Evolutionary conservation across 1,140 invertebrate genomes (phyloP), one percentile per base, ranked within the genome.

Genomic region (Babylonia areolata): DNA sequence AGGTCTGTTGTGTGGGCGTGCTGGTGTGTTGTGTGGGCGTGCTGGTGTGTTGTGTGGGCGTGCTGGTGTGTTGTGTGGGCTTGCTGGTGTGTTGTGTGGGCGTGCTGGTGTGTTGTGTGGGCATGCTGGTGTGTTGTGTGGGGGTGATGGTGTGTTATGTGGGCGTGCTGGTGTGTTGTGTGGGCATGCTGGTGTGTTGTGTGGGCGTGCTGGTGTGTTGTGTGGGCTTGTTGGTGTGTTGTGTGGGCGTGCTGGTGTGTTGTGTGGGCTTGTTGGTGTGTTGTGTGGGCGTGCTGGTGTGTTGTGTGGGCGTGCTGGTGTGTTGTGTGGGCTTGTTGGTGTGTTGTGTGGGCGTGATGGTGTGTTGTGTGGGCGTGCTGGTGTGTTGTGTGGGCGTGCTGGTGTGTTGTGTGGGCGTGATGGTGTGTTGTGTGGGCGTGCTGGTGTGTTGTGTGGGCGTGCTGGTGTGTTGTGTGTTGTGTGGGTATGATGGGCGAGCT

Each of bases 1-100:
- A 81, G 91, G 92, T 93, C 37, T 31, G 77, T 42, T 39, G 9
- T 64, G 28, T 64, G 28, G 3, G 28, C 9, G 3, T 9, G 28
- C 28, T 3, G 3, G 58, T 64, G 58, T 64, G 58, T 5, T 23
- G 58, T 64, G 46, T 51, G 46, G 6, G 46, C 20, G 46, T 51
- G 46, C 20, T 6, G 15, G 58, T 64, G 58, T 64, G 17, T 1
- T 40, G 77, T 79, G 42, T 40, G 42, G 11, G 39, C 5, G 39
- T 6, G 39, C 5, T 37, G 6, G 39, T n/a, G 20, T 35, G 39
- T n/a, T n/a, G 39, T n/a, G 39, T 11, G 77, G 9, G 37, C 40
- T 6, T n/a, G n/a, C 3, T 37, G 23, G 2, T 11, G 39, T n/a
- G 11, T n/a, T 15, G 15, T 46, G 5, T 46, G 42, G 15, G 42